Evolutionary conservation across 2,888 invertebrate species (phyloP).

Genomic region (Leptinotarsa haldemani): DNA sequence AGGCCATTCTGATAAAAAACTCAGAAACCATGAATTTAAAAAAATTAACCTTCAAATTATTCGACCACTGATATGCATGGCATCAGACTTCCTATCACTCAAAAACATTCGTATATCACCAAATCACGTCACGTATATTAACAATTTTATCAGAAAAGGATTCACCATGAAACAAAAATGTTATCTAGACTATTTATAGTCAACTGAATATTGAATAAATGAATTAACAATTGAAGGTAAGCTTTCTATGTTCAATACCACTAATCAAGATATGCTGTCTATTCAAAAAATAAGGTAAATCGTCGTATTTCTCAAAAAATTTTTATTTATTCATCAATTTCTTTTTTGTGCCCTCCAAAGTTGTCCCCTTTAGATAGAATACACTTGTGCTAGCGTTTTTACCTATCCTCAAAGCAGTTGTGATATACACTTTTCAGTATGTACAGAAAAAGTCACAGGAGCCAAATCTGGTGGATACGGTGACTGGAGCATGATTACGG

Average conservation of each 20-base stretch:
- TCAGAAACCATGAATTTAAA: neutral
- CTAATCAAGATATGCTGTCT: neutral
- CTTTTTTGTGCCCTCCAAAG: no score
- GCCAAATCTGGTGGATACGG: no score
- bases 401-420: no score
- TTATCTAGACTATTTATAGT: neutral
- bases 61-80: conserved; percentile 2
- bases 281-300: neutral
- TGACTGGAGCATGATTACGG: no score
- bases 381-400: no score
- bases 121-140: conserved; percentile 8
- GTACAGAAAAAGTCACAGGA: no score
- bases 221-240: neutral
- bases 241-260: neutral
- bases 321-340: neutral
- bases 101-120: neutral
- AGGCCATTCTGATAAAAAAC: neutral
- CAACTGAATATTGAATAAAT: neutral
- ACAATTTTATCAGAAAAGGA: neutral
- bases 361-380: no score
- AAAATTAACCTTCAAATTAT: conserved; percentile 1
- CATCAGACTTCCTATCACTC: conserved; percentile 8
- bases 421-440: no score
- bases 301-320: neutral
- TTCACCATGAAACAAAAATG: neutral